These are phyloP conservation scores for Ooceraea biroi DNA, from an alignment of 1,140 invertebrate genomes.

Conservation along the genomic window DNA sequence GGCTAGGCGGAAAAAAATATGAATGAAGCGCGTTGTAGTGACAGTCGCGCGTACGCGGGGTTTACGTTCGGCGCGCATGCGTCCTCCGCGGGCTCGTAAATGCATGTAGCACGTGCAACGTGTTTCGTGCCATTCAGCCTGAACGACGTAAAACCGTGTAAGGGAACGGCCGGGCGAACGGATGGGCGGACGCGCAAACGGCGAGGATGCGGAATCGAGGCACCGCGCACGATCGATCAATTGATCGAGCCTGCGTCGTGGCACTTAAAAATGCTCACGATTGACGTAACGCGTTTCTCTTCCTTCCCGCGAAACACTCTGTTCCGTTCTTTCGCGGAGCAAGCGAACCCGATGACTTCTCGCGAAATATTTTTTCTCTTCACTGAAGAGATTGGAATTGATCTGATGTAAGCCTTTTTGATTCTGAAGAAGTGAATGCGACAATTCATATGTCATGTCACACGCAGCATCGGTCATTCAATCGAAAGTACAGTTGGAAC, in stretches of 20 bases:
- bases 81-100: slow-evolving; percentile 54
- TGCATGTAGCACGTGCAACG: slow-evolving; percentile 70
- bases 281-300: too few relatives aligned
- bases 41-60: slow-evolving; percentile 68
- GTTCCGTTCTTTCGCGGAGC: background rate
- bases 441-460: too few relatives aligned
- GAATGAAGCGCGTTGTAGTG: slow-evolving; percentile 74
- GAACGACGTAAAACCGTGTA: slow-evolving; percentile 55
- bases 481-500: background rate
- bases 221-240: background rate
- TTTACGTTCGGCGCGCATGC: slow-evolving; percentile 71
- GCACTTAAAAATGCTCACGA: too few relatives aligned
- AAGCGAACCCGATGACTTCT: background rate
- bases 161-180: background rate
- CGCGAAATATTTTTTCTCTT: too few relatives aligned
- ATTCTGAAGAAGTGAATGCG: too few relatives aligned
- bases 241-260: background rate
- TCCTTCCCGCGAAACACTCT: too few relatives aligned
- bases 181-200: background rate
- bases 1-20: slow-evolving; percentile 74
- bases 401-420: too few relatives aligned
- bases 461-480: too few relatives aligned
- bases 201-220: slow-evolving; percentile 26
- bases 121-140: slow-evolving; percentile 71
- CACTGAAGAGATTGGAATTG: too few relatives aligned